Base-by-base conservation (phyloP, 2,888 invertebrate species). In the Eupithecia vulgata region DNA sequence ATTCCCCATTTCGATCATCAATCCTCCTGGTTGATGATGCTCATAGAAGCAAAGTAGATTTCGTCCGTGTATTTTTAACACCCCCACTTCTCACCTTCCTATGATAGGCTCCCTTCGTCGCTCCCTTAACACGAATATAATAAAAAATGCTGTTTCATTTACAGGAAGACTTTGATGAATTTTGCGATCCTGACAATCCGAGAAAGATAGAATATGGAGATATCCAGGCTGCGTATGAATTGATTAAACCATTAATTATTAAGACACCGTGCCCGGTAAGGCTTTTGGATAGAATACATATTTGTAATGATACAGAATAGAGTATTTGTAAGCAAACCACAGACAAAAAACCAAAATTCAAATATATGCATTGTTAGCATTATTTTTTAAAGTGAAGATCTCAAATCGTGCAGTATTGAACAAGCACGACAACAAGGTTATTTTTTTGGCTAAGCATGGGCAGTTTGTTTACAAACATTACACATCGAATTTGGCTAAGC, bases 101-200 rank as follows among this genome's bases (percentile, higher is more conserved):
- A 13, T 48, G n/a, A n/a, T 48, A 48, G 48, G 8, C n/a, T 10
- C 40, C 40, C 40, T 6, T 21, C 2, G 8, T n/a, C 48, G 15
- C n/a, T 48, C n/a, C 61, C 34, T 13, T 5, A 61, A 0, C 57
- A 59, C 21, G 61, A 61, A 61, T 34, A 61, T 15, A 21, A 35
- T 12, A 52, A n/a, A n/a, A n/a, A 21, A 57, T 57, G 10, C 4
- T 75, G 42, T 71, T 66, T 67, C 68, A 45, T 67, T 76, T 81
- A 73, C 76, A 94, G 94, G 93, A 92, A 77, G 92, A 93, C 80
- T 90, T 87, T 74, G 94, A 94, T 76, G 91, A 91, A 78, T 85
- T 81, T 74, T 90, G 94, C 79, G 92, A 93, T 75, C 93, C 92
- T 21, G 90, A 91, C 8, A 88, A 90, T 71, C 94, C 94, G 5